Evolutionary conservation across 1,140 invertebrate genomes (phyloP).

Genomic region (Drosophila pectinifera): DNA sequence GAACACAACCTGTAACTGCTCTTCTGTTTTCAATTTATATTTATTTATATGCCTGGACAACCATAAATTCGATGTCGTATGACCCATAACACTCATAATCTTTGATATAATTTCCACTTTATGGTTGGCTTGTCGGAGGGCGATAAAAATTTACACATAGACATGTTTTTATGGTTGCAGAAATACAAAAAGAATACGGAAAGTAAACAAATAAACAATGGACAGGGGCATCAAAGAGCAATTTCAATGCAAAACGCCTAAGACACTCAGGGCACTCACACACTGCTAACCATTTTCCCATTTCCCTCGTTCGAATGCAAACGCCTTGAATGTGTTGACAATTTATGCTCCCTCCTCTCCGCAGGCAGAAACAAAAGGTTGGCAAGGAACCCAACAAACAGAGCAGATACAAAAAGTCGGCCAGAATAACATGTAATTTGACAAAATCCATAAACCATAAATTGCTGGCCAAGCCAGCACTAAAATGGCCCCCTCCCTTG

Average conservation of each 20-base stretch:
- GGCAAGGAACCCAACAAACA: slow-evolving; percentile 4
- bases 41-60: slow-evolving; percentile 49
- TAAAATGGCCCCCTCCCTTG: slow-evolving; percentile 48
- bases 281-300: slow-evolving; percentile 34
- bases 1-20: slow-evolving; percentile 19
- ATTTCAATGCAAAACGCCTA: slow-evolving; percentile 71
- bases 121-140: slow-evolving; percentile 45
- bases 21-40: slow-evolving; percentile 56
- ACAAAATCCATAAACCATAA: slow-evolving; percentile 82
- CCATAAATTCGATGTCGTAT: slow-evolving; percentile 33
- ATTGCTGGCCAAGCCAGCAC: slow-evolving; percentile 64
- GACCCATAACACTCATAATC: slow-evolving; percentile 73
- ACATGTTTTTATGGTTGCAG: slow-evolving; percentile 68
- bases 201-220: slow-evolving; percentile 74
- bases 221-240: slow-evolving; percentile 66
- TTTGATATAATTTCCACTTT: slow-evolving; percentile 78
- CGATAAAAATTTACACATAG: slow-evolving; percentile 73
- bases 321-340: slow-evolving; percentile 68
- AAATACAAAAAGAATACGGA: slow-evolving; percentile 17
- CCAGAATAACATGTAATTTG: slow-evolving; percentile 67
- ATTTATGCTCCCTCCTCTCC: slow-evolving; percentile 62
- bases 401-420: slow-evolving; percentile 11
- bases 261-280: slow-evolving; percentile 22
- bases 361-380: slow-evolving; percentile 68
- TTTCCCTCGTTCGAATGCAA: slow-evolving; percentile 19